A percentile compares a stretch with the other conserved stretches of the same genome.
Evolutionary conservation across 2,113 vertebrate genomes (phyloP).

Genomic region (Dolichallabes microphthalmus): DNA sequence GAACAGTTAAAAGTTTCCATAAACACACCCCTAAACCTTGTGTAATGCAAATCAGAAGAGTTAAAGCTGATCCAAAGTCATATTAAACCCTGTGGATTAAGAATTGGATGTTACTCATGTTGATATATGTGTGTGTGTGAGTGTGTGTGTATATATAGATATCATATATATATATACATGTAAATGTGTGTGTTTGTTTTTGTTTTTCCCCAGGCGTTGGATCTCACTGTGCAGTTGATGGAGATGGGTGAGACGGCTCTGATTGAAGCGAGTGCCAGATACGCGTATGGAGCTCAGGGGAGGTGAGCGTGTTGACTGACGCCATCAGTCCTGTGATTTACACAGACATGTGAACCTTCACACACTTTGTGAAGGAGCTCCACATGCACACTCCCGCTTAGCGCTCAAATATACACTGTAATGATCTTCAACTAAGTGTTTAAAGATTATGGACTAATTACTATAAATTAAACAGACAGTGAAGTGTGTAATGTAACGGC

Average conservation of each 20-base stretch:
- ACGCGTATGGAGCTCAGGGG: slow-evolving; percentile 85
- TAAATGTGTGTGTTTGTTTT: neutral
- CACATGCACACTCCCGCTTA: neutral
- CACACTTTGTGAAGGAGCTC: neutral
- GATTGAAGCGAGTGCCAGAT: slow-evolving; percentile 82
- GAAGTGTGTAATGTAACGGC: neutral
- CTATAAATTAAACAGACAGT: neutral
- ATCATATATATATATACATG: too few relatives aligned
- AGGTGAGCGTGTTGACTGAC: slow-evolving; percentile 70
- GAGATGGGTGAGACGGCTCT: slow-evolving; percentile 83
- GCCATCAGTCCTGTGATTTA: neutral
- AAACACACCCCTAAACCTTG: too few relatives aligned
- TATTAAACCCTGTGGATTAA: too few relatives aligned
- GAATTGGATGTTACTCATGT: too few relatives aligned
- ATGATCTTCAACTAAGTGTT: too few relatives aligned
- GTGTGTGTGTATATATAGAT: too few relatives aligned
- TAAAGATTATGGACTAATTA: neutral
- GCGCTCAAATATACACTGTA: neutral
- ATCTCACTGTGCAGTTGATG: slow-evolving; percentile 88
- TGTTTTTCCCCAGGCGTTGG: slow-evolving; percentile 78
- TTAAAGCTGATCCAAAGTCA: too few relatives aligned
- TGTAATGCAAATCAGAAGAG: too few relatives aligned
- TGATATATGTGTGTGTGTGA: too few relatives aligned
- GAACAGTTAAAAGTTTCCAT: too few relatives aligned
- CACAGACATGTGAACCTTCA: neutral